Percentiles rank a stretch among this genome's conserved stretches.
phyloP scores from a whole-genome alignment of 2,888 invertebrate species.

The Drosophila testacea region DNA sequence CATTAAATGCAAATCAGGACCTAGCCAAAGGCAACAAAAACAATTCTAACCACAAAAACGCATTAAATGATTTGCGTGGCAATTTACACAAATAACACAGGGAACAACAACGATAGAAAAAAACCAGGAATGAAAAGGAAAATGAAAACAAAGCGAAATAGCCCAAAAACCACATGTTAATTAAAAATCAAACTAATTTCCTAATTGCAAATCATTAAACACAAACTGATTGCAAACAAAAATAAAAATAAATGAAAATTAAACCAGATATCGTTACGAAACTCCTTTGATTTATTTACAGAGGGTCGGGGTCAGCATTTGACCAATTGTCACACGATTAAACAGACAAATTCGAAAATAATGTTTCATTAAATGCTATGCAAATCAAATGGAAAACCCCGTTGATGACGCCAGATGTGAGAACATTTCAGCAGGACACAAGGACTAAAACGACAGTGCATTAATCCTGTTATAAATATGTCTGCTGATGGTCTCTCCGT shows the following conservation, averaged over 20 bases:
- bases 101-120: slow-evolving; percentile 34
- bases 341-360: slow-evolving; percentile 81
- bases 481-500: background rate
- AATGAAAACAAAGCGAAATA: slow-evolving; percentile 47
- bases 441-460: slow-evolving; percentile 56
- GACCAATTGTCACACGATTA: slow-evolving; percentile 81
- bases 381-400: slow-evolving; percentile 76
- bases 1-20: slow-evolving; percentile 75
- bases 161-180: slow-evolving; percentile 75
- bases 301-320: slow-evolving; percentile 50
- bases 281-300: slow-evolving; percentile 71
- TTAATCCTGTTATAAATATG: slow-evolving; percentile 74
- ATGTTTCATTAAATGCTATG: slow-evolving; percentile 81
- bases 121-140: slow-evolving; percentile 19
- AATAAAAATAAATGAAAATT: slow-evolving; percentile 23
- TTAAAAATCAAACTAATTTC: slow-evolving; percentile 82
- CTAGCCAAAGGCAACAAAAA: slow-evolving; percentile 49
- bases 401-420: slow-evolving; percentile 59
- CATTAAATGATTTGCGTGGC: slow-evolving; percentile 74
- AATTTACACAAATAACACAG: slow-evolving; percentile 56
- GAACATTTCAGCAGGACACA: slow-evolving; percentile 17
- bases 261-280: slow-evolving; percentile 26
- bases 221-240: slow-evolving; percentile 56
- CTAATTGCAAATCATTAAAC: slow-evolving; percentile 81
- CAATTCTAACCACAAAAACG: slow-evolving; percentile 79